phyloP scores from a whole-genome alignment of 2,797 vertebrate species.

The Myripristis murdjan region DNA sequence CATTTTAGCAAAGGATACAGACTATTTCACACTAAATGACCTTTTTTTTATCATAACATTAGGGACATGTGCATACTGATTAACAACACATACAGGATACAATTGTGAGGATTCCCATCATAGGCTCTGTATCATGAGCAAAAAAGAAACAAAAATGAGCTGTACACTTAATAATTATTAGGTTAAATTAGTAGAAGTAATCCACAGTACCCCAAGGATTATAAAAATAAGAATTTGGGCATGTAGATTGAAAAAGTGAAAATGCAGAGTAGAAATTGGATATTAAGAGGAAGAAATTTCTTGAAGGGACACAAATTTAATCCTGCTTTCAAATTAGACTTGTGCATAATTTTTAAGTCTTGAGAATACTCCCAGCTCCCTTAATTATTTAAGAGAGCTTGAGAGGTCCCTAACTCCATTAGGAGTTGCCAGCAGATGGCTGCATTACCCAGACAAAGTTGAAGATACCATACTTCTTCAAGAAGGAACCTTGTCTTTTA shows the following conservation, averaged over 20 bases:
- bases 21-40: conserved; percentile 24
- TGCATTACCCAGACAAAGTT: conserved; percentile 59
- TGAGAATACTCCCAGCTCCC: conserved; percentile 47
- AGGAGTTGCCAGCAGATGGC: conserved; percentile 68
- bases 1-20: conserved; percentile 8
- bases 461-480: conserved; percentile 65
- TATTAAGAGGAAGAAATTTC: conserved; percentile 31
- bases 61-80: conserved; percentile 15
- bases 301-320: conserved; percentile 48
- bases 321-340: conserved; percentile 44
- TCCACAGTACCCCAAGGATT: conserved; percentile 40
- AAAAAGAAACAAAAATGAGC: conserved; percentile 24
- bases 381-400: conserved; percentile 61
- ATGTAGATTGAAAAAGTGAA: conserved; percentile 4
- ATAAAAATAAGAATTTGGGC: conserved; percentile 17
- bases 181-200: conserved; percentile 47
- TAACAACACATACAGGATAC: conserved; percentile 24
- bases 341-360: conserved; percentile 50
- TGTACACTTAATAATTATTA: conserved; percentile 31
- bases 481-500: conserved; percentile 56
- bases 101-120: conserved; percentile 44
- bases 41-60: conserved; percentile 23
- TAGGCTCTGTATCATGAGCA: conserved; percentile 49
- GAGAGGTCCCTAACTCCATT: conserved; percentile 64
- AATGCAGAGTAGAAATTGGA: conserved; percentile 40